Percentiles rank a stretch among this genome's conserved stretches.
phyloP scores from a whole-genome alignment of 2,113 vertebrate genomes.

The Pagrus major region DNA sequence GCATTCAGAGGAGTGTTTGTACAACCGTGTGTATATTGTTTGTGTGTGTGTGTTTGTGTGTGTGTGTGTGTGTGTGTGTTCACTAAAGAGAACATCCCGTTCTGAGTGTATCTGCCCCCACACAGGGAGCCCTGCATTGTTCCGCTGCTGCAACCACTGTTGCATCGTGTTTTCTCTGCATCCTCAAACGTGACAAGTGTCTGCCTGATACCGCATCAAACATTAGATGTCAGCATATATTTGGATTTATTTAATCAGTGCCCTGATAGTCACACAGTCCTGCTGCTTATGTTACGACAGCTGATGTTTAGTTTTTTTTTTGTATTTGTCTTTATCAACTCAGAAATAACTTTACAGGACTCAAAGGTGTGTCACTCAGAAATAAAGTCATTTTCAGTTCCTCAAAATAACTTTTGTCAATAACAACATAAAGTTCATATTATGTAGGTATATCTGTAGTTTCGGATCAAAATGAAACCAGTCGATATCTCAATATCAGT shows the following conservation, averaged over 20 bases:
- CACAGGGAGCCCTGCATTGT: slow-evolving; percentile 67
- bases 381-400: slow-evolving; percentile 11
- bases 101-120: slow-evolving; percentile 48
- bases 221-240: not conserved
- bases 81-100: slow-evolving; percentile 73
- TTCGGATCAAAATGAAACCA: not conserved
- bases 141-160: slow-evolving; percentile 50
- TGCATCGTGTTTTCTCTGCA: slow-evolving; percentile 48
- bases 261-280: not conserved
- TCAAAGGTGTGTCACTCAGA: slow-evolving; percentile 2
- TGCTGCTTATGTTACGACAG: not conserved
- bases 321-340: not conserved
- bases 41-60: not conserved
- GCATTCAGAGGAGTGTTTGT: not conserved
- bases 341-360: not conserved
- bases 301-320: not conserved
- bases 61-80: slow-evolving; percentile 13
- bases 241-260: not conserved
- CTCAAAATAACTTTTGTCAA: not conserved
- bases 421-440: not conserved
- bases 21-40: not conserved
- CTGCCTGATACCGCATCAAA: not conserved
- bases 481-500: not conserved
- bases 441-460: not conserved
- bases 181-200: slow-evolving; percentile 24